phyloP scores from a whole-genome alignment of 2,797 vertebrate genomes.

The Naso thynnoides region DNA sequence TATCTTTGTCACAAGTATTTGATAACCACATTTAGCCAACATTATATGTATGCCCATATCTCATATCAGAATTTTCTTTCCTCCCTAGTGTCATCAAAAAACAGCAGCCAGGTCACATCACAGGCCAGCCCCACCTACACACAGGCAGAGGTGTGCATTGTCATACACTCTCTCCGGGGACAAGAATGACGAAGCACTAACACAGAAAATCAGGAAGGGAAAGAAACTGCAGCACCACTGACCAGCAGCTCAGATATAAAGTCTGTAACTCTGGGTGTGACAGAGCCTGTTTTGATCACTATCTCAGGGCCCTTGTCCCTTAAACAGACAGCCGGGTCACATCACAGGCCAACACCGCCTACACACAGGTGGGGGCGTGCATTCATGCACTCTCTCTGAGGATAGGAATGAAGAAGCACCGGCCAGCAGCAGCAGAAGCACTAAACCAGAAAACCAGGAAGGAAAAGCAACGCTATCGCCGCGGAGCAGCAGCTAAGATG shows the following conservation, averaged over 20 bases:
- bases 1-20: too few species aligned
- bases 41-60: too few species aligned
- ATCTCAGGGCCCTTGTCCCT: slow-evolving; percentile 34
- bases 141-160: slow-evolving; percentile 14
- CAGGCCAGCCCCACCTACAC: slow-evolving; percentile 4
- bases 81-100: too few species aligned
- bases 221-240: not conserved
- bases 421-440: slow-evolving; percentile 2
- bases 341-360: not conserved
- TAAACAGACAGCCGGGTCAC: slow-evolving; percentile 13
- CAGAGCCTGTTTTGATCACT: slow-evolving; percentile 41
- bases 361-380: slow-evolving; percentile 20
- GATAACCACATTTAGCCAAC: too few species aligned
- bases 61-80: too few species aligned
- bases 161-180: not conserved
- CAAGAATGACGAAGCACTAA: slow-evolving; percentile 47
- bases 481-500: slow-evolving; percentile 2
- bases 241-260: slow-evolving; percentile 31
- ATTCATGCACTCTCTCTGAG: not conserved
- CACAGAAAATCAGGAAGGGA: slow-evolving; percentile 36
- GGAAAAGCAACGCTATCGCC: slow-evolving; percentile 7
- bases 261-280: slow-evolving; percentile 49
- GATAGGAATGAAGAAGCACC: slow-evolving; percentile 48
- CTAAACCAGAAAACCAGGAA: slow-evolving; percentile 32
- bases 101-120: slow-evolving; percentile 12